Evolutionary conservation across 1,140 invertebrate genomes (phyloP), one percentile per base, ranked within the genome.

Genomic region (Apis laboriosa): DNA sequence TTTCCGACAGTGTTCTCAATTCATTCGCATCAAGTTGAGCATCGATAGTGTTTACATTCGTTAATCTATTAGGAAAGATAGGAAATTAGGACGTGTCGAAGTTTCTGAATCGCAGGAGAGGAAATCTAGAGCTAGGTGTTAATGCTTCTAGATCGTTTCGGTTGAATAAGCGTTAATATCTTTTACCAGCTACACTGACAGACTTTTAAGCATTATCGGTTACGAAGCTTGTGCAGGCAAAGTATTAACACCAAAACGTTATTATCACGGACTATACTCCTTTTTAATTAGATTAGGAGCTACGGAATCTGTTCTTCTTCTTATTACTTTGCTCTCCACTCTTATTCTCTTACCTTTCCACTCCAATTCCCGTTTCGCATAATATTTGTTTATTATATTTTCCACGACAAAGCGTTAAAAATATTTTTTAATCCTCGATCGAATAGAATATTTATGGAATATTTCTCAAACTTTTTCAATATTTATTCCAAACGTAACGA

Each of bases 141-240:
- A 68, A 78, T n/a, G 66, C 58, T 70, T 70, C 43, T 28, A 60
- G 55, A 78, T 70, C 77, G 24, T 19, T 9, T 19, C 7, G 19
- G 61, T 8, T 17, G 21, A 0, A 28, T 21, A 49, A 15, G 53
- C 24, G 75, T 34, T 77, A 77, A 77, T 53, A 17, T 5, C 8
- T 77, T 77, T 17, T 1, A 51, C 15, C 61, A 77, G 13, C 19
- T 13, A 43, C 61, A 1, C 74, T 11, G 51, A 34, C 19, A n/a
- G 61, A 77, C 19, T 55, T 77, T 55, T 77, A 66, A 66, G 61
- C 61, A 28, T 53, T 76, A 17, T 53, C 60, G 49, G 19, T 76
- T n/a, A 76, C 24, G 49, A 34, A 21, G 28, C 51, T 66, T n/a
- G 34, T 9, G 19, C 1, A n/a, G 21, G 34, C 8, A n/a, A 60